These are phyloP conservation scores for Limnephilus auricula DNA, from an alignment of 2,888 invertebrate genomes.

Conservation along the genomic window DNA sequence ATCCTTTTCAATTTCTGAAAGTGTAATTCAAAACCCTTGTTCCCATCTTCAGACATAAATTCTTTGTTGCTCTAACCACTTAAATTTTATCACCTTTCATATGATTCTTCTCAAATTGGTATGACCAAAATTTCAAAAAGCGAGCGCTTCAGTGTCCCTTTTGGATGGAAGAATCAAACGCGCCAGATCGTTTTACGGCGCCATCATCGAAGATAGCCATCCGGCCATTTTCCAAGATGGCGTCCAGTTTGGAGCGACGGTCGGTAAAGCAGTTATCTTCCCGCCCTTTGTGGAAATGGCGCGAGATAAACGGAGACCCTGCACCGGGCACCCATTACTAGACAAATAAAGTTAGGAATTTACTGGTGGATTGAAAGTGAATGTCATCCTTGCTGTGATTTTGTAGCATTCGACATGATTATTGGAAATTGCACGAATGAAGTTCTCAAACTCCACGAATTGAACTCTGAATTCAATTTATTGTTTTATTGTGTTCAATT, in stretches of 20 bases:
- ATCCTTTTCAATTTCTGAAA: too few species aligned
- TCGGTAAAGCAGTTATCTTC: slow-evolving; percentile 41
- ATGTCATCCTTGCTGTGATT: background rate
- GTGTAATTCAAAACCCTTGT: background rate
- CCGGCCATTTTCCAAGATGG: slow-evolving; percentile 31
- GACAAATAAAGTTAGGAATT: background rate
- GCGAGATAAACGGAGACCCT: slow-evolving; percentile 25
- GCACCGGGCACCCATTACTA: background rate
- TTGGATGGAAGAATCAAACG: background rate
- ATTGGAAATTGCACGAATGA: background rate
- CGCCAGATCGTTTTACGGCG: background rate
- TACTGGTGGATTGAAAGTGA: slow-evolving; percentile 23
- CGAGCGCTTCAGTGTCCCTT: background rate
- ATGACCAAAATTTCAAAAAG: background rate
- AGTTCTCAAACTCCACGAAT: background rate
- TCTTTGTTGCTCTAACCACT: background rate
- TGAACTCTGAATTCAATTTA: background rate
- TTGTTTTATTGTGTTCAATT: too few species aligned
- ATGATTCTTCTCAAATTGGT: background rate
- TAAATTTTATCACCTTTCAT: background rate
- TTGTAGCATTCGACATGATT: background rate
- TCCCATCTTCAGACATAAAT: background rate
- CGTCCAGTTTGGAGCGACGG: slow-evolving; percentile 21
- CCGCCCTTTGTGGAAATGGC: slow-evolving; percentile 26
- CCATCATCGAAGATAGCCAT: background rate